Percentiles rank a stretch among this genome's conserved stretches.
These are phyloP conservation scores for Ectemnius cavifrons DNA, from an alignment of 2,888 invertebrate genomes.

Conservation along the genomic window DNA sequence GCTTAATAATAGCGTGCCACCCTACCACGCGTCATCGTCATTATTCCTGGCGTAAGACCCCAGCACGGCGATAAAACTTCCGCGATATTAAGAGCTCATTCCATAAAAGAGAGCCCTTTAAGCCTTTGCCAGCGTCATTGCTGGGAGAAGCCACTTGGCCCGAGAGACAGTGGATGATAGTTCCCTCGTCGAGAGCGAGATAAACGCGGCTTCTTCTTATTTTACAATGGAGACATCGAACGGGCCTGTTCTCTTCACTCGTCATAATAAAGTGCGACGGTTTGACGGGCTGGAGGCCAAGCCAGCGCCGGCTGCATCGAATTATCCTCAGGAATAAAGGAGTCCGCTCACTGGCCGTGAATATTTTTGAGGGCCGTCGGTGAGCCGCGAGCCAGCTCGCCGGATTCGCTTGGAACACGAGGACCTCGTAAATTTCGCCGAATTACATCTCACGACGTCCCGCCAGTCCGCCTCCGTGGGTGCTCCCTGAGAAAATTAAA, in stretches of 20 bases:
- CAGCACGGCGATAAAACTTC: constrained; percentile 32
- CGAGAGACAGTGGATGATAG: background rate
- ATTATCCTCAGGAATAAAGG: constrained; percentile 5
- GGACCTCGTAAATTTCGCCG: constrained; percentile 7
- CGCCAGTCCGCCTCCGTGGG: constrained; percentile 4
- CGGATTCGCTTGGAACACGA: constrained; percentile 7
- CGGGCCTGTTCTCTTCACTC: background rate
- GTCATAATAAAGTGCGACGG: constrained; percentile 11
- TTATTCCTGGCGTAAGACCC: constrained; percentile 9
- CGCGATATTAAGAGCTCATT: constrained; percentile 23
- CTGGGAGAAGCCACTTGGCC: background rate
- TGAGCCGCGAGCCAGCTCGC: background rate
- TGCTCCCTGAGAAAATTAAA: background rate
- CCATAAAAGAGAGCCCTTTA: constrained; percentile 6
- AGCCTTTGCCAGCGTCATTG: background rate
- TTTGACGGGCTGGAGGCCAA: background rate
- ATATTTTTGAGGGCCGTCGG: constrained; percentile 3
- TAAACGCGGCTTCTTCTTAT: background rate
- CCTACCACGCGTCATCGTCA: constrained; percentile 19
- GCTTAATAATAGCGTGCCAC: constrained; percentile 49
- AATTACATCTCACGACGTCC: constrained; percentile 7
- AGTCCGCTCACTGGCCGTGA: constrained; percentile 1
- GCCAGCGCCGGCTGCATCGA: background rate
- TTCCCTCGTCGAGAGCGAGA: background rate
- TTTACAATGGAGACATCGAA: constrained; percentile 11